These are phyloP conservation scores for Pomacea maculata DNA, from an alignment of 1,140 invertebrate species.

Conservation along the genomic window DNA sequence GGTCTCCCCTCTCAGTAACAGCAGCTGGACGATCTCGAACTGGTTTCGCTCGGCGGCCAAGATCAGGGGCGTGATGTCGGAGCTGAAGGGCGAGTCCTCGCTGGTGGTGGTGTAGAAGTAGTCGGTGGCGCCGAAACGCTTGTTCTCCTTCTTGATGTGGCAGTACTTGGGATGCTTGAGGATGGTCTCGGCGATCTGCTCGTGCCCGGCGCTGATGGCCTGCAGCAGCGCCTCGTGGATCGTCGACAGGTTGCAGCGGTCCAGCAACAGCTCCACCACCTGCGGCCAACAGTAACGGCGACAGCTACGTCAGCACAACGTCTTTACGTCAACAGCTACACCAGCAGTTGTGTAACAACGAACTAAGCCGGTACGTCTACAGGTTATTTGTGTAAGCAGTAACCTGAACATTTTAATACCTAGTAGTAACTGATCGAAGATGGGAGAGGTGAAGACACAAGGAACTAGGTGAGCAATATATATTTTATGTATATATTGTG, in stretches of 20 bases:
- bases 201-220: constrained; percentile 62
- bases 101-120: constrained; percentile 53
- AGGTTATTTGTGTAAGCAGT: no score
- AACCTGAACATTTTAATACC: no score
- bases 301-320: not conserved
- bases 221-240: constrained; percentile 63
- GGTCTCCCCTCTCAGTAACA: constrained; percentile 60
- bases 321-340: no score
- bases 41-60: constrained; percentile 63
- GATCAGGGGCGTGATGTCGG: constrained; percentile 64
- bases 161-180: constrained; percentile 61
- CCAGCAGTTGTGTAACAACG: no score
- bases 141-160: constrained; percentile 54
- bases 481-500: no score
- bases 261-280: constrained; percentile 60
- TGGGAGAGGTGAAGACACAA: no score
- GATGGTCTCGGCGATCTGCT: constrained; percentile 62
- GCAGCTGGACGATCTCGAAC: constrained; percentile 64
- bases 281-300: constrained; percentile 23
- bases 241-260: constrained; percentile 53
- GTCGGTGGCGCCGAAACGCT: constrained; percentile 54
- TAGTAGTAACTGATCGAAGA: no score
- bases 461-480: no score
- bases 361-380: no score
- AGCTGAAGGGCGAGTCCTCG: constrained; percentile 57